Base-by-base conservation (phyloP, 2,888 invertebrate genomes). In the Cheilosia urbana region DNA sequence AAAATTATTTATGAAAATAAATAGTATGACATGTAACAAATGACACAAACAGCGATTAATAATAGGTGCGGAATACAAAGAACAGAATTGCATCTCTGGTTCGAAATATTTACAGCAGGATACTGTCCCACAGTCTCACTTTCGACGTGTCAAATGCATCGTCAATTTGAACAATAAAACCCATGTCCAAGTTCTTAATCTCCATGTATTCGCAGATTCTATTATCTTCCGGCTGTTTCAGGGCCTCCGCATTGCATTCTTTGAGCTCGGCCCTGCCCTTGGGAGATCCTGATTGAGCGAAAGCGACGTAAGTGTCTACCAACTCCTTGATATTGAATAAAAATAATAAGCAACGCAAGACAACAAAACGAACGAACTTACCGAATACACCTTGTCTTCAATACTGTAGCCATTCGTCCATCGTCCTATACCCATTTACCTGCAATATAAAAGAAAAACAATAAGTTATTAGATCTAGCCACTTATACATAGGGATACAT, bases 201-300 rank as follows among this genome's bases (percentile, higher is more conserved):
- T 90, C 89, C 24, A 90, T 89, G 87, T 91, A 91, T 75, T 92
- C 91, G 83, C 92, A 92, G 47, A 90, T 89, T 13, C 87, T 87
- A 3, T 88, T 87, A 37, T 87, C 63, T n/a, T 62, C 65, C 0
- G 30, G 7, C 49, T 62, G 42, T 87, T 87, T 60, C 89, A 91
- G 9, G 58, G 45, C 3, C 17, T 68, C 17, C 87, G 42, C 13
- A 75, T 53, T 87, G 27, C 88, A 88, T 7, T 58, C 27, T 6
- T 27, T 71, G 13, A 73, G 24, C 11, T 17, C 21, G 6, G 34
- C 40, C 19, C 87, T 68, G 55, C 87, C 87, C 51, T 79, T 80
- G 0, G 91, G 91, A 30, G 88, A 94, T 94, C 93, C 93, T 58
- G 90, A 90, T 69, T 89, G 92, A 11, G 93, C 93, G 88, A 94